Evolutionary conservation across 2,797 vertebrate species (phyloP), one percentile per base, ranked within the genome.

Genomic region (Molossus alvarezi): DNA sequence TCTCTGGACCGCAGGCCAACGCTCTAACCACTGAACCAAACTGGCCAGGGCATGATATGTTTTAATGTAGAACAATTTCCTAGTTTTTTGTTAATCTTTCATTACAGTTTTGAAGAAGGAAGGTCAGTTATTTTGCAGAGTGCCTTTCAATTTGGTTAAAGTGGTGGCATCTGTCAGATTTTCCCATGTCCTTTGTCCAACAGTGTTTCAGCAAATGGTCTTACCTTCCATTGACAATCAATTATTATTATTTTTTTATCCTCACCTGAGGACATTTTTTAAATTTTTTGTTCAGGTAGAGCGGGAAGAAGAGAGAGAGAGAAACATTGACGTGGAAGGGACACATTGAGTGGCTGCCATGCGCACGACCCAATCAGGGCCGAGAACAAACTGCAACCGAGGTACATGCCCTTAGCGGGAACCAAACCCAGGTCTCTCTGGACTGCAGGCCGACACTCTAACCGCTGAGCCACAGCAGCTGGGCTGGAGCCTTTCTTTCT

Each of bases 61-160:
- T 96, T 86, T 69, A 92, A 85, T 72, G 37, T 79, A 83, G 71
- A 92, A 79, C 2, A 89, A 20, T 81, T 91, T 29, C 51, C 29
- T 25, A 45, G 29, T 11, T 15, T 67, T 93, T 93, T 65, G 14
- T 84, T 91, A 72, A 76, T 75, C 27, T 90, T 94, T 85, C 58
- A 80, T 67, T 83, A 80, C 17, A 85, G 15, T 93, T 95, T 93
- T 93, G 57, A 95, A 96, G 80, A 96, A 85, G 45, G 14, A 29
- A 45, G 7, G 13, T 73, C 57, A 77, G 27, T 93, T 94, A 76
- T 91, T 93, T 95, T 81, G 33, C 15, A 93, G 41, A 53, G 62
- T 91, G n/a, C 37, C 48, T 91, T 64, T 95, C 73, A 29, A 21
- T 73, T 91, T 92, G 3, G 7, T 73, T 90, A 77, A 72, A 85